Base-by-base conservation (phyloP, 1,140 invertebrate species). In the Diploscapter pachys region DNA sequence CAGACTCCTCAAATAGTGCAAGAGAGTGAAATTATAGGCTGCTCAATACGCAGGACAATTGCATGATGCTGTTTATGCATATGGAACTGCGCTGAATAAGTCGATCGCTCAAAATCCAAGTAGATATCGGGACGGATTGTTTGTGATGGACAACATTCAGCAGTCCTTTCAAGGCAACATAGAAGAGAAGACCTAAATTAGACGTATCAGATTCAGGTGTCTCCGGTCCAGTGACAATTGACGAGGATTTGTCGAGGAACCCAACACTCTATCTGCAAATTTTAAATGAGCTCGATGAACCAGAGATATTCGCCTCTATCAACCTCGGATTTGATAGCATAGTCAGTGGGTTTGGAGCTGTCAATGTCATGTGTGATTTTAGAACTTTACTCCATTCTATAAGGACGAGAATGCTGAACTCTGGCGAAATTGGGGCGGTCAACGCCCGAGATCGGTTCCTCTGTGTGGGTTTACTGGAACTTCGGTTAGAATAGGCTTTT, bases 311-410 rank as follows among this genome's bases (percentile, higher is more conserved):
- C 57, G 72, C 53, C 31, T 31, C 31, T 31, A 31, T 31, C 31
- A 31, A 31, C 31, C 31, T 31, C 31, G 31, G 31, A 31, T 31
- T 31, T 51, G 48, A 72, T 31, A 75, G 72, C 55, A 57, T 73
- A 50, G 50, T 72, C 9, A 2, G 49, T 49, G 13, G n/a, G 5
- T 3, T 48, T 4, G 1, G 0, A 31, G 31, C 1, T 31, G 31
- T 31, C 31, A 31, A 31, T 31, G 31, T 31, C 31, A 31, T 31
- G 31, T 31, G 31, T 31, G 31, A 31, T 53, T 73, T 76, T 3
- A 74, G 72, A 74, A 76, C 13, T 76, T 76, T 53, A 50, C 70
- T 4, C 71, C 49, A 9, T 3, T 74, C 9, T 74, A 74, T 57
- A 75, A 5, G 48, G 57, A 75, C 51, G 72, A 74, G 13, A 31